These are phyloP conservation scores for Pterocles gutturalis DNA, from an alignment of 2,113 vertebrate genomes.

Conservation along the genomic window DNA sequence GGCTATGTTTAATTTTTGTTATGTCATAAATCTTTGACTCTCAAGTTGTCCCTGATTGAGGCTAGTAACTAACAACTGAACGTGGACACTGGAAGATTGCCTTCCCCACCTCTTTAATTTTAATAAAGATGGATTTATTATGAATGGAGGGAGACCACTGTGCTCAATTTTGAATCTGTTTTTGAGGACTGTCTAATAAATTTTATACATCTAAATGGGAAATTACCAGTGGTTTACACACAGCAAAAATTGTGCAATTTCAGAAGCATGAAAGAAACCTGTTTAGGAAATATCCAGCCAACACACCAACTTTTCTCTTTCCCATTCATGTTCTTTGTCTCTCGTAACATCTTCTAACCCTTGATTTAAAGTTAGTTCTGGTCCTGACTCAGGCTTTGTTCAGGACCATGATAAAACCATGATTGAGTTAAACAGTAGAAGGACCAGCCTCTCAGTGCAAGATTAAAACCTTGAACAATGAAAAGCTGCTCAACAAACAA, in stretches of 20 bases:
- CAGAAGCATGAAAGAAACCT: neutral
- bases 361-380: neutral
- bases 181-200: conserved; percentile 25
- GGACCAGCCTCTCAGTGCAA: neutral
- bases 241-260: neutral
- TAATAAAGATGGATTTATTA: conserved; percentile 43
- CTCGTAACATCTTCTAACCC: neutral
- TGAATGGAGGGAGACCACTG: neutral
- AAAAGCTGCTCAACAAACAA: neutral
- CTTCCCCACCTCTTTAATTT: neutral
- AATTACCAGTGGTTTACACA: neutral
- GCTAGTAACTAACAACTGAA: conserved; percentile 55
- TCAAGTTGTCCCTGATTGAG: conserved; percentile 63
- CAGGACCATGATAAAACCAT: neutral
- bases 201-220: neutral
- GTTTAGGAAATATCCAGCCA: neutral
- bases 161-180: conserved; percentile 31
- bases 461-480: neutral
- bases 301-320: neutral
- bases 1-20: conserved; percentile 76
- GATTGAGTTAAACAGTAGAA: neutral
- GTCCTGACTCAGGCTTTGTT: neutral
- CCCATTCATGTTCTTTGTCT: neutral
- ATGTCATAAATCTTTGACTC: conserved; percentile 65
- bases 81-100: conserved; percentile 44